Percentiles rank a stretch among this genome's conserved stretches.
These are phyloP conservation scores for Genyomyrus donnyi DNA, from an alignment of 2,113 vertebrate genomes.

Conservation along the genomic window DNA sequence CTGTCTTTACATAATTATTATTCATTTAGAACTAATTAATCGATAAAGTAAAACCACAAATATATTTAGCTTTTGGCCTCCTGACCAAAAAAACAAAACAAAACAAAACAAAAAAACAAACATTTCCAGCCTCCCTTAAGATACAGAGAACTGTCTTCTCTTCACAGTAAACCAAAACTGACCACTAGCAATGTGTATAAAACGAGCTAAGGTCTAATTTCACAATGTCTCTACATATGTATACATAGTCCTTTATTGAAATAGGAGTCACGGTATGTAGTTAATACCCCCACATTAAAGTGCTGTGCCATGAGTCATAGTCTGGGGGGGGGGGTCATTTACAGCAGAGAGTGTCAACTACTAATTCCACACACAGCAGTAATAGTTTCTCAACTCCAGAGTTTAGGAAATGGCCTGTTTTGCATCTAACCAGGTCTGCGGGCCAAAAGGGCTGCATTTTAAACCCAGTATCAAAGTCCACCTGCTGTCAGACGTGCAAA, in stretches of 20 bases:
- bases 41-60: background rate
- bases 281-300: constrained; percentile 49
- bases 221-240: background rate
- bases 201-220: background rate
- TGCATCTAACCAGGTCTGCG: constrained; percentile 54
- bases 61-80: background rate
- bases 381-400: constrained; percentile 63
- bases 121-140: background rate
- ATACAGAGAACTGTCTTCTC: background rate
- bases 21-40: background rate
- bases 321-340: constrained; percentile 21
- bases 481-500: constrained; percentile 48
- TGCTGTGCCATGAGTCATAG: constrained; percentile 45
- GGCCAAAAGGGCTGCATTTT: constrained; percentile 22
- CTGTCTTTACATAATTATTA: constrained; percentile 8
- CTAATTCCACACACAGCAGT: constrained; percentile 28
- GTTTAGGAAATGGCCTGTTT: constrained; percentile 66
- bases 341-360: background rate
- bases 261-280: background rate
- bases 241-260: background rate
- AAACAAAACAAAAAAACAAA: background rate
- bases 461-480: constrained; percentile 33
- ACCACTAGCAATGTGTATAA: constrained; percentile 1
- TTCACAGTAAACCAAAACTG: background rate
- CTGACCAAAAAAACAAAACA: background rate